These are phyloP conservation scores for Macrosiphum euphorbiae DNA, from an alignment of 2,888 invertebrate species.

Conservation along the genomic window DNA sequence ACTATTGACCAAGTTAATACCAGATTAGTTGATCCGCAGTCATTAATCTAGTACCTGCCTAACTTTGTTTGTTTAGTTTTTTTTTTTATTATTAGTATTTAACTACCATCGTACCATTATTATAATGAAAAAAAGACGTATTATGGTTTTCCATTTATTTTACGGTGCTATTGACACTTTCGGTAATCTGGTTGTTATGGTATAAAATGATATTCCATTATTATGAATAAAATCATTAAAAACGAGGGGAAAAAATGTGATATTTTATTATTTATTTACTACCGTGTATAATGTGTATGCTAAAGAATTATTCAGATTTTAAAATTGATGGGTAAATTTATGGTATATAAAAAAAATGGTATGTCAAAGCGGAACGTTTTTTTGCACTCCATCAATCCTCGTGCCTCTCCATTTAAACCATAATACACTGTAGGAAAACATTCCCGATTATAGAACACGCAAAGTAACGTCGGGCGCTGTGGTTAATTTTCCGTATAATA, in stretches of 20 bases:
- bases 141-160: slow-evolving; percentile 24
- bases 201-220: slow-evolving; percentile 39
- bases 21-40: neutral
- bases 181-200: slow-evolving; percentile 22
- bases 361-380: slow-evolving; percentile 28
- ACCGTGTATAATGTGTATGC: neutral
- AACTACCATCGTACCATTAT: neutral
- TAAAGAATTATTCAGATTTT: slow-evolving; percentile 36
- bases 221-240: slow-evolving; percentile 39
- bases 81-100: neutral
- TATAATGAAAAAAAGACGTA: neutral
- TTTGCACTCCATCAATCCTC: slow-evolving; percentile 42
- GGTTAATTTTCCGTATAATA: slow-evolving; percentile 15
- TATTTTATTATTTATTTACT: slow-evolving; percentile 48
- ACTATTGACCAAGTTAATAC: neutral
- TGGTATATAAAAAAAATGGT: slow-evolving; percentile 9
- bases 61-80: neutral
- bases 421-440: neutral
- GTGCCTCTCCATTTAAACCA: slow-evolving; percentile 10
- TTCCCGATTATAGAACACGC: neutral
- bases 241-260: neutral
- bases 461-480: neutral
- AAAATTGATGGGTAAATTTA: slow-evolving; percentile 42
- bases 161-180: slow-evolving; percentile 24
- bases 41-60: neutral